phyloP scores from a whole-genome alignment of 2,797 vertebrate species.

The Hemibagrus guttatus region DNA sequence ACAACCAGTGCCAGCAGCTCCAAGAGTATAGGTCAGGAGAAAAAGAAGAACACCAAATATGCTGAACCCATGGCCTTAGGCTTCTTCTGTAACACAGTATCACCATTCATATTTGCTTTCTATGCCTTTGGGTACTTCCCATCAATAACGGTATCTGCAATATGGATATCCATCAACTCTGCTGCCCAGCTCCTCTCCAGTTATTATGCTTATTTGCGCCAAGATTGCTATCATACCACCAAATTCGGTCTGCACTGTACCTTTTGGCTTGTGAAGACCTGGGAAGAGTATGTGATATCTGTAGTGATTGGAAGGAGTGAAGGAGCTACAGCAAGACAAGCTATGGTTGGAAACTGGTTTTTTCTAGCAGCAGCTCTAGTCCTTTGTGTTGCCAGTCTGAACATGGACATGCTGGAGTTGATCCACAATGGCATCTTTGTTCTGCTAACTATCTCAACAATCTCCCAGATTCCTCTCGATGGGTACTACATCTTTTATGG shows the following conservation, averaged over 20 bases:
- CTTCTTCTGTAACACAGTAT: slow-evolving; percentile 81
- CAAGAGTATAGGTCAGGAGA: slow-evolving; percentile 78
- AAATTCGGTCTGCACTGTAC: slow-evolving; percentile 83
- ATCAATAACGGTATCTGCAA: slow-evolving; percentile 75
- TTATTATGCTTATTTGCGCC: slow-evolving; percentile 83
- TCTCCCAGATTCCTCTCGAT: slow-evolving; percentile 77
- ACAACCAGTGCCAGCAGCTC: slow-evolving; percentile 73
- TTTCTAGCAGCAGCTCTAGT: slow-evolving; percentile 77
- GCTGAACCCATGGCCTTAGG: slow-evolving; percentile 88
- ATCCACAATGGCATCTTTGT: slow-evolving; percentile 80
- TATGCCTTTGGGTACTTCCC: slow-evolving; percentile 83
- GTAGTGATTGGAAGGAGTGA: slow-evolving; percentile 51
- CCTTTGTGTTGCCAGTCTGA: slow-evolving; percentile 76
- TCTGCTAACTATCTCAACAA: slow-evolving; percentile 76
- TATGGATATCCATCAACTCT: slow-evolving; percentile 83
- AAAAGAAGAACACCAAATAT: slow-evolving; percentile 90
- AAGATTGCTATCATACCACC: slow-evolving; percentile 82
- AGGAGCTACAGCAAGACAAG: slow-evolving; percentile 62
- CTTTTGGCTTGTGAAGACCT: slow-evolving; percentile 84
- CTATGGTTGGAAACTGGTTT: slow-evolving; percentile 87
- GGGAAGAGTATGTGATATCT: slow-evolving; percentile 83
- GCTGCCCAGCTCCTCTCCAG: slow-evolving; percentile 81
- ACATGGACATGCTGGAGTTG: slow-evolving; percentile 81
- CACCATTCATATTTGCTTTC: slow-evolving; percentile 83
- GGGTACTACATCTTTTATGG: slow-evolving; percentile 79